Percentiles rank a stretch among this genome's conserved stretches.
Conservation (phyloP, 30 jellyfish, hydroid and myxozoan species). For the Hydractinia symbiolongicarpus region DNA sequence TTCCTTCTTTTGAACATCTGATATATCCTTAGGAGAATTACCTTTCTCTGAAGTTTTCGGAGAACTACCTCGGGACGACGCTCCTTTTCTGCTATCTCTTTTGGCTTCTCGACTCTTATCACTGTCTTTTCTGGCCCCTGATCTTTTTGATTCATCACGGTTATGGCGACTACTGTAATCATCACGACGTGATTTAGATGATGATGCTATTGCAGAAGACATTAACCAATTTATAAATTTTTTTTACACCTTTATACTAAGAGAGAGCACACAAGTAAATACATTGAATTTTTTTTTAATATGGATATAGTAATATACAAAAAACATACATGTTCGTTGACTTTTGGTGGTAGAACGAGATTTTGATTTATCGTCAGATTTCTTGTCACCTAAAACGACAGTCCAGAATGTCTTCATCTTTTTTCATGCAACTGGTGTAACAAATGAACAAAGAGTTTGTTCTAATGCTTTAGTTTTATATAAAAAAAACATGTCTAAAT, state of each 20-base stretch:
- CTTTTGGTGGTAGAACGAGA: neutral
- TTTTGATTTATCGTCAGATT: conserved; percentile 7
- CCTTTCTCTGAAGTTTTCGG: neutral
- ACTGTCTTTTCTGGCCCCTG: too few species aligned
- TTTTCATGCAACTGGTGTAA: neutral
- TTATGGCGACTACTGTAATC: conserved; percentile 25
- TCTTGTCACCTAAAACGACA: conserved; percentile 1
- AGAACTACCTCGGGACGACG: conserved; percentile 1
- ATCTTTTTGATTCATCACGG: conserved; percentile 20
- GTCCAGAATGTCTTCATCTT: neutral
- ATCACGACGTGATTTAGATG: conserved; percentile 37
- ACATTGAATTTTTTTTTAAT: too few species aligned
- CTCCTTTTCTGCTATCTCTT: neutral
- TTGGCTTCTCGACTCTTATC: conserved; percentile 1
- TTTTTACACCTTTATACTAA: neutral
- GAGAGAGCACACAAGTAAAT: neutral
- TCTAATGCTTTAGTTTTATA: neutral
- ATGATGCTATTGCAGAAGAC: conserved; percentile 9
- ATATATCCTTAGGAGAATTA: neutral
- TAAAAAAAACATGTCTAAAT: neutral
- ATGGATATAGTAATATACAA: neutral
- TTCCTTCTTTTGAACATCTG: neutral
- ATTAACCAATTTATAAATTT: neutral
- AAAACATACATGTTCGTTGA: neutral
- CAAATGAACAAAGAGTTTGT: too few species aligned